phyloP scores from a whole-genome alignment of 2,888 invertebrate genomes.

The Pomacea canaliculata region DNA sequence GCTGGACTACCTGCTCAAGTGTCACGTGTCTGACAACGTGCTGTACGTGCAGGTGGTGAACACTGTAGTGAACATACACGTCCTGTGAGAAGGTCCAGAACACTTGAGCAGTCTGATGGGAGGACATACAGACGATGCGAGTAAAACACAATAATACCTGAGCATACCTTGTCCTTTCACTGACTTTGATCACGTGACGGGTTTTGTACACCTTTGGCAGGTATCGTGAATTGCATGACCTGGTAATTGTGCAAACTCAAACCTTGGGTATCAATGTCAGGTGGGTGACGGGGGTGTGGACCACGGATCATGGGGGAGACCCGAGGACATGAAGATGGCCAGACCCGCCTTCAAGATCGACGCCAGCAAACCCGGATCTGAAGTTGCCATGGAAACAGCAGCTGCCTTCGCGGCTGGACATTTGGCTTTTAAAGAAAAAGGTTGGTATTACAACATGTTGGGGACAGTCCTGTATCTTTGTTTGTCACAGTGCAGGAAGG shows the following conservation, averaged over 20 bases:
- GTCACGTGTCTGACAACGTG: conserved; percentile 57
- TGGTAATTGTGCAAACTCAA: background rate
- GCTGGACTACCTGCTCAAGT: conserved; percentile 76
- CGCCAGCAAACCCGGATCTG: conserved; percentile 74
- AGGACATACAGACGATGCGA: too few relatives aligned
- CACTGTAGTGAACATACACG: background rate
- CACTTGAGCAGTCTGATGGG: too few relatives aligned
- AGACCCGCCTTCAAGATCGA: conserved; percentile 75
- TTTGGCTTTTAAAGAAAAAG: conserved; percentile 69
- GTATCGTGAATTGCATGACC: too few relatives aligned
- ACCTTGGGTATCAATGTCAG: conserved; percentile 28
- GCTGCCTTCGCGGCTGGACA: conserved; percentile 75
- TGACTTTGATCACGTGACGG: too few relatives aligned
- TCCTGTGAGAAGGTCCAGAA: too few relatives aligned
- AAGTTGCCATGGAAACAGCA: conserved; percentile 75
- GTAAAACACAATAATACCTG: background rate
- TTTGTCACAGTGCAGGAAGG: too few relatives aligned
- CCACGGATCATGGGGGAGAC: conserved; percentile 76
- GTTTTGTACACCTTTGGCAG: too few relatives aligned
- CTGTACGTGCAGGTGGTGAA: conserved; percentile 70
- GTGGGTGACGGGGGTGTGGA: conserved; percentile 72
- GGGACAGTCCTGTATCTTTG: too few relatives aligned
- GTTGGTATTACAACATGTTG: conserved; percentile 13
- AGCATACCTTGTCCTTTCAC: too few relatives aligned
- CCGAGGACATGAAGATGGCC: conserved; percentile 74